Evolutionary conservation across 2,113 vertebrate genomes (phyloP), one percentile per base, ranked within the genome.

Genomic region (Oncorhynchus masou): DNA sequence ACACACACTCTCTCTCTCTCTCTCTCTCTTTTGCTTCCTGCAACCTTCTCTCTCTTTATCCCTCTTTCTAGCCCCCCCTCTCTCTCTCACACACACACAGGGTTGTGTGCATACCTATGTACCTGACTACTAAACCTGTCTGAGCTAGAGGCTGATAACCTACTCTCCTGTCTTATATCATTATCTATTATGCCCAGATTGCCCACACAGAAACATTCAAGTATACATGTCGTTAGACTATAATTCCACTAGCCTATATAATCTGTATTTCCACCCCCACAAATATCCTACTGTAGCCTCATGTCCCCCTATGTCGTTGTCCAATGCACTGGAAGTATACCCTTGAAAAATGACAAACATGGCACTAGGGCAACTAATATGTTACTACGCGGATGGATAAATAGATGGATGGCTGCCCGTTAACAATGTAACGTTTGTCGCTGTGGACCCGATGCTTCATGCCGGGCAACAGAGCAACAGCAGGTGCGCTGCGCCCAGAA

Each of bases 341-440:
- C 34, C 34, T 34, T 34, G 34, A 34, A 34, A 34, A 34, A 34
- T 39, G 2, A 39, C 8, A 39, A 51, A 51, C 49, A 15, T 51
- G 49, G 12, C 49, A 51, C 11, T 2, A 51, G 3, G 11, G 12
- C 59, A 60, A 60, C 19, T 39, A 9, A 39, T 9, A 45, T 45
- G 39, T 2, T 45, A 45, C 13, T 22, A 62, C n/a, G 16, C n/a
- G 2, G 59, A n/a, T 62, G 59, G 19, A 22, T 3, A n/a, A 62
- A 62, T 62, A 3, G n/a, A 22, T 67, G 1, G 24, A 66, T 66
- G 9, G 9, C 22, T 60, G n/a, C 59, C n/a, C 12, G 16, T 4
- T 20, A 68, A 68, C 29, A 66, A 66, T 66, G 11, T 60, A 60
- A 57, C 51, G 19, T 87, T 87, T 77, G 83, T 24, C 20, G 59